phyloP scores from a whole-genome alignment of 2,888 invertebrate genomes.

The Mechanitis messenoides region DNA sequence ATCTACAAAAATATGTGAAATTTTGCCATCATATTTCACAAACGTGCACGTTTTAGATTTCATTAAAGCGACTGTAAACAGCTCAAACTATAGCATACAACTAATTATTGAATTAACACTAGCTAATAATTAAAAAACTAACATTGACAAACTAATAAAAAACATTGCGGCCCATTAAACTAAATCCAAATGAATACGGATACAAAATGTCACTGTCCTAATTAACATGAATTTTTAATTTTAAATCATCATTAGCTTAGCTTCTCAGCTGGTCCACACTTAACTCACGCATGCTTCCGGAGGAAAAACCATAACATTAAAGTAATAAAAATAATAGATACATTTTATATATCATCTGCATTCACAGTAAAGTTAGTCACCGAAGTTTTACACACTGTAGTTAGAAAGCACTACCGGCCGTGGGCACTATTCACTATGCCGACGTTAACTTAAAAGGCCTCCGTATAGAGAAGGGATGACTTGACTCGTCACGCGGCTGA shows the following conservation, averaged over 20 bases:
- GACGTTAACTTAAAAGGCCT: conserved; percentile 44
- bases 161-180: conserved; percentile 3
- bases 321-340: conserved; percentile 22
- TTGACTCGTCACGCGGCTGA: background rate
- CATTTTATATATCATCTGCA: conserved; percentile 21
- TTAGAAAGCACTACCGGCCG: conserved; percentile 7
- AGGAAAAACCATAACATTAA: conserved; percentile 28
- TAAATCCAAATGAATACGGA: conserved; percentile 7
- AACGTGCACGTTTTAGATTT: conserved; percentile 15
- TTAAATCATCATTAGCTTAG: conserved; percentile 8
- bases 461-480: conserved; percentile 35
- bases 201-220: conserved; percentile 10
- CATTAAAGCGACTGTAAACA: conserved; percentile 16
- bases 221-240: conserved; percentile 12
- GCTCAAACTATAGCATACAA: conserved; percentile 35
- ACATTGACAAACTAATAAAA: conserved; percentile 58
- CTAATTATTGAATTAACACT: conserved; percentile 48
- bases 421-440: conserved; percentile 25
- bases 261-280: conserved; percentile 10
- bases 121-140: conserved; percentile 49
- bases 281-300: conserved; percentile 16
- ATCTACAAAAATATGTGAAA: conserved; percentile 20
- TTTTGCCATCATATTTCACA: background rate
- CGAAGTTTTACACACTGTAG: conserved; percentile 33
- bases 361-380: conserved; percentile 45